Evolutionary conservation across 2,888 invertebrate species (phyloP).

Genomic region (Lysandra bellargus): DNA sequence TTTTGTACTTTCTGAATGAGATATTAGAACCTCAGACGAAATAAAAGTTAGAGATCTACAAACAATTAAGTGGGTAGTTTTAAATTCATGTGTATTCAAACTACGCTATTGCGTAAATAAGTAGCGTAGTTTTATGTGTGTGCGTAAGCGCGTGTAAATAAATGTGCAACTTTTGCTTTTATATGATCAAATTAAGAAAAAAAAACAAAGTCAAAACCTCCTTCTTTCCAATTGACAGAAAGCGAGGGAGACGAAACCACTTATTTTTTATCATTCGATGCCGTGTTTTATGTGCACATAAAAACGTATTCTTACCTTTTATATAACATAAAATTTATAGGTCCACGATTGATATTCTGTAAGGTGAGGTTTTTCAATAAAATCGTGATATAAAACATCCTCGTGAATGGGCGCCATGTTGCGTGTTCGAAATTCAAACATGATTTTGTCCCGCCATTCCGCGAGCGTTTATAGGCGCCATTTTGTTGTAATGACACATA

Average conservation of each 20-base stretch:
- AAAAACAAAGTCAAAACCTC: not conserved
- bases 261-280: conserved; percentile 5
- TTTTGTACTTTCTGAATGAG: not conserved
- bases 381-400: conserved; percentile 1
- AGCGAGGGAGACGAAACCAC: not conserved
- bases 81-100: not conserved
- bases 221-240: not conserved
- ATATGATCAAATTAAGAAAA: not conserved
- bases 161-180: too few relatives aligned
- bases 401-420: not conserved
- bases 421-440: conserved; percentile 20
- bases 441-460: conserved; percentile 18
- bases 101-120: not conserved
- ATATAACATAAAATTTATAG: conserved; percentile 8
- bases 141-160: not conserved
- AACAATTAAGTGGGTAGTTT: not conserved
- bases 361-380: conserved; percentile 21
- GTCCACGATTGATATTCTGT: conserved; percentile 22
- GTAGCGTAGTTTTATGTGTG: not conserved
- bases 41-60: not conserved
- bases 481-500: conserved; percentile 3
- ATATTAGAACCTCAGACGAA: not conserved
- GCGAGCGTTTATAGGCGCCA: not conserved
- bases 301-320: conserved; percentile 16
- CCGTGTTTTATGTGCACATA: conserved; percentile 6